Conservation (phyloP, 2,113 vertebrate genomes). For the Galemys pyrenaicus region DNA sequence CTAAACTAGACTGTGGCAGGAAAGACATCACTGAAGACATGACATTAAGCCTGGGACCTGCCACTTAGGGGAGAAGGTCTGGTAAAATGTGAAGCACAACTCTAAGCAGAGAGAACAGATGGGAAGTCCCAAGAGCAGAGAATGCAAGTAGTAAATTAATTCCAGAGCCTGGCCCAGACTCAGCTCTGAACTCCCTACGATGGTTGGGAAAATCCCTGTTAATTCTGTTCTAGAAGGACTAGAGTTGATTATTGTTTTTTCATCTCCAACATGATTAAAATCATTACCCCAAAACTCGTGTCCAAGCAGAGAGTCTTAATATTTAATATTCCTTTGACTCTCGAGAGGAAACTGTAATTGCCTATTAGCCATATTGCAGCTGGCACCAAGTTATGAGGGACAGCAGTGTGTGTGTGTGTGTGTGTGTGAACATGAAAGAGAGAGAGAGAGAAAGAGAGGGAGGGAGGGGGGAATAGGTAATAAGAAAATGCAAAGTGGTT, state of each 20-base stretch:
- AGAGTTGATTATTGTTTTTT: background rate
- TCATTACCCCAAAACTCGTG: background rate
- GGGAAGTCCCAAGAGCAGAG: background rate
- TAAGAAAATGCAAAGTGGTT: background rate
- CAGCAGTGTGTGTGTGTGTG: background rate
- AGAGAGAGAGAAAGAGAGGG: background rate
- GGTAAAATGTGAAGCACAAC: background rate
- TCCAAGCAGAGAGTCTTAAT: background rate
- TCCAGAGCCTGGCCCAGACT: background rate
- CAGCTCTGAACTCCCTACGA: background rate
- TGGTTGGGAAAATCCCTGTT: background rate
- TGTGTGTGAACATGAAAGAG: background rate
- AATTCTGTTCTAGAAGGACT: background rate
- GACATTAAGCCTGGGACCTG: background rate
- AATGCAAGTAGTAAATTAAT: background rate
- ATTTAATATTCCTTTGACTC: conserved; percentile 35
- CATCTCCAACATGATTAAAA: background rate
- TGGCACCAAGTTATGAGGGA: background rate
- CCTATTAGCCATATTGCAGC: conserved; percentile 14
- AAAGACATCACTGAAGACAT: background rate
- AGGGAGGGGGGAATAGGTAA: background rate
- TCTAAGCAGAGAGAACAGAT: background rate
- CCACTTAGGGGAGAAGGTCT: background rate
- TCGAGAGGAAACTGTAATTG: background rate
- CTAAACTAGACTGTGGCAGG: background rate